Conservation (phyloP, 2,888 invertebrate genomes). For the Andrena haemorrhoa region DNA sequence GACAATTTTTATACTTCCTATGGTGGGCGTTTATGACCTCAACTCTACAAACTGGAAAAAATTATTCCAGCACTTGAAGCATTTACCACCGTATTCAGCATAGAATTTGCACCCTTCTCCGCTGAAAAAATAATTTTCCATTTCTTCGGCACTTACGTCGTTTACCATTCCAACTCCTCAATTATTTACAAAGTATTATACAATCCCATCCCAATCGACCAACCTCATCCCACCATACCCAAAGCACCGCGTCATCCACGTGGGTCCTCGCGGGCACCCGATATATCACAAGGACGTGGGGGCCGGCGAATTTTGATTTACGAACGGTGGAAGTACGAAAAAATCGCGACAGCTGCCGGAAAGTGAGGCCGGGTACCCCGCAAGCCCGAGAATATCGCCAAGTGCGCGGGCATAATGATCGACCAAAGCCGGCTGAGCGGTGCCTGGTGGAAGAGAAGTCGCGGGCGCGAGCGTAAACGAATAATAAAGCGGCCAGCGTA, state of each 20-base stretch:
- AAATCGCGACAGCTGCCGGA: constrained; percentile 43
- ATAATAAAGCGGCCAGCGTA: constrained; percentile 77
- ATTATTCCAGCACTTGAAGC: too few species aligned
- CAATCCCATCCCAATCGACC: too few species aligned
- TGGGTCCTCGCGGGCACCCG: not conserved
- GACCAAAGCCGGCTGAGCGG: not conserved
- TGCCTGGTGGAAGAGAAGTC: constrained; percentile 61
- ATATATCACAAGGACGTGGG: constrained; percentile 35
- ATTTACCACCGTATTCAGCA: too few species aligned
- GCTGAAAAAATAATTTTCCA: too few species aligned
- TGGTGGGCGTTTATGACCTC: too few species aligned
- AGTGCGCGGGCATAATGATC: constrained; percentile 45
- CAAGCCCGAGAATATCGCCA: constrained; percentile 43
- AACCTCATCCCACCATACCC: too few species aligned
- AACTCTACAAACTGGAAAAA: too few species aligned
- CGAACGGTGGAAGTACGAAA: constrained; percentile 30
- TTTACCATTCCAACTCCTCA: too few species aligned
- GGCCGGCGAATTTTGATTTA: constrained; percentile 55
- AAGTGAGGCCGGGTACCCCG: constrained; percentile 19
- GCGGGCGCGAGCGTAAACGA: constrained; percentile 61
- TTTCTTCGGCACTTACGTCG: too few species aligned
- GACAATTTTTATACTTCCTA: too few species aligned
- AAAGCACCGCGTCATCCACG: not conserved
- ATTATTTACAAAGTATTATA: too few species aligned
- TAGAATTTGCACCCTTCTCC: too few species aligned